Percentiles rank a stretch among this genome's conserved stretches.
phyloP scores from a whole-genome alignment of 2,888 invertebrate species.

The Lamellibrachia columna region DNA sequence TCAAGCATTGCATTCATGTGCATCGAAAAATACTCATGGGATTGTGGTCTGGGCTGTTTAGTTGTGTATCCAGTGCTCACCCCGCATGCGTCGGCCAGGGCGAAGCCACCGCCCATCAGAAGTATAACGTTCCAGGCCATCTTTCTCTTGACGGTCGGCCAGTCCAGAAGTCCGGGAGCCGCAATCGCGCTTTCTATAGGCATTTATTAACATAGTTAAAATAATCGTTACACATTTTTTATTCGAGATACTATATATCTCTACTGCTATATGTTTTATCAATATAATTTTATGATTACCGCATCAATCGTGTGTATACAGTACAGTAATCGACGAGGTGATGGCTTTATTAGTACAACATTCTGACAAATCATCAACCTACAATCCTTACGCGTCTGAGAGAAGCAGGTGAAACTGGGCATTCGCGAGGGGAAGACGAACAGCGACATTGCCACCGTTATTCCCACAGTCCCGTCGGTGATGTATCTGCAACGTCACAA shows the following conservation, averaged over 20 bases:
- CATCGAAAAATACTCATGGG: no score
- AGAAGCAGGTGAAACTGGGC: neutral
- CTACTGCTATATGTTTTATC: no score
- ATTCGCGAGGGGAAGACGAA: neutral
- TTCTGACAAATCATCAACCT: neutral
- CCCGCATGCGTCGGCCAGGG: constrained; percentile 86
- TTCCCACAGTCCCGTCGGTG: neutral
- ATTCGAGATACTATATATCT: no score
- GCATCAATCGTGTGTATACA: no score
- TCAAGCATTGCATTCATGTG: no score
- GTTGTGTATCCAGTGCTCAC: constrained; percentile 45
- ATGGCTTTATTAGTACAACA: no score
- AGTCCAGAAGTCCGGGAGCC: constrained; percentile 63
- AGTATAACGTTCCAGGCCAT: constrained; percentile 91
- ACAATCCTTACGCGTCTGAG: neutral
- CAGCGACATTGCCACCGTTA: neutral
- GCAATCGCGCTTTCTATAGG: constrained; percentile 26
- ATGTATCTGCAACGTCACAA: neutral
- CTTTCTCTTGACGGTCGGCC: constrained; percentile 85
- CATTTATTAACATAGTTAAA: neutral
- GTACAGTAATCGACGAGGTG: no score
- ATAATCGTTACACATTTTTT: neutral
- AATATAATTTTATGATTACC: no score
- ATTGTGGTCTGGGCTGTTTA: no score
- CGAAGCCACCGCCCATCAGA: constrained; percentile 88